phyloP scores from a whole-genome alignment of 2,113 vertebrate genomes.

The Lampris incognitus region DNA sequence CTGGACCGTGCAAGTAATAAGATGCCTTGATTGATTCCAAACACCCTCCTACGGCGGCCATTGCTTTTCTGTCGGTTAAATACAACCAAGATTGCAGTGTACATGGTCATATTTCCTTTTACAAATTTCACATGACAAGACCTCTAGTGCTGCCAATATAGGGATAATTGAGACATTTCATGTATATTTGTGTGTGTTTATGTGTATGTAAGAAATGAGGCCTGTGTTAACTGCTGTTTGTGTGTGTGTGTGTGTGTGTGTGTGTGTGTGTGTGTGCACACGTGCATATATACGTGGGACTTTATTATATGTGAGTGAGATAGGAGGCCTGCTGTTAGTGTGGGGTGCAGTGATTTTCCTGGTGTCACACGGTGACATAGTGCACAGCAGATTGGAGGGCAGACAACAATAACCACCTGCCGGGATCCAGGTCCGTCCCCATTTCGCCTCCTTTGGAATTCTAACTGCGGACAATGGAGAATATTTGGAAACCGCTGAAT shows the following conservation, averaged over 20 bases:
- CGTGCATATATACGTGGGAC: conserved; percentile 18
- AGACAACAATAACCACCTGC: conserved; percentile 69
- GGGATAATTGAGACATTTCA: conserved; percentile 51
- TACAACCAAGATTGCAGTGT: conserved; percentile 2
- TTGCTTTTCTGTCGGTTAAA: conserved; percentile 62
- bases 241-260: conserved; percentile 13
- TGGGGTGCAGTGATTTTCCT: conserved; percentile 61
- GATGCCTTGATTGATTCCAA: conserved; percentile 59
- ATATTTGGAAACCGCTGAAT: conserved; percentile 40
- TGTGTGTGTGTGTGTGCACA: conserved; percentile 1
- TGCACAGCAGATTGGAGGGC: conserved; percentile 66
- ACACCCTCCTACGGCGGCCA: conserved; percentile 51
- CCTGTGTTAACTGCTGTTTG: conserved; percentile 17
- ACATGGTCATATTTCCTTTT: conserved; percentile 20
- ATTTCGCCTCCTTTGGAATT: conserved; percentile 72
- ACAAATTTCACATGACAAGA: conserved; percentile 7
- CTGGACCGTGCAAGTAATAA: conserved; percentile 55
- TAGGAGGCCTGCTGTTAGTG: conserved; percentile 54
- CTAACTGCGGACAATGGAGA: conserved; percentile 58
- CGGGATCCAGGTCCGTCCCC: conserved; percentile 59
- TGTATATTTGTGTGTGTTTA: conserved; percentile 18
- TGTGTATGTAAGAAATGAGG: conserved; percentile 3
- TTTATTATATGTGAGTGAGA: conserved; percentile 28
- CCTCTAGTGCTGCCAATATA: conserved; percentile 40
- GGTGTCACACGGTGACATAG: conserved; percentile 51